Percentiles rank a stretch among this genome's conserved stretches.
These are phyloP conservation scores for Gephyroberyx darwinii DNA, from an alignment of 2,797 vertebrate species.

Conservation along the genomic window DNA sequence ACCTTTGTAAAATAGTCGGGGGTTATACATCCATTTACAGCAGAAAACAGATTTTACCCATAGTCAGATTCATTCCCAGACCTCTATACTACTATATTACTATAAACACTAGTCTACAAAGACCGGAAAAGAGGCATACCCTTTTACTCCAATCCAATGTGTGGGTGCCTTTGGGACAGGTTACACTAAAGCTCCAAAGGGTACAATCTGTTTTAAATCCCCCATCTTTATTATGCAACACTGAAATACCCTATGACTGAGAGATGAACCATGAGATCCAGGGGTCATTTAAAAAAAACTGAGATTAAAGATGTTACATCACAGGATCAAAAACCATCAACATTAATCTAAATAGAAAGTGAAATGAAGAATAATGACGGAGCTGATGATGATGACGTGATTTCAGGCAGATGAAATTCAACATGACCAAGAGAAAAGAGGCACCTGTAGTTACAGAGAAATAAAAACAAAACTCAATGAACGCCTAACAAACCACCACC, in stretches of 20 bases:
- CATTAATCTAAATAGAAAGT: slow-evolving; percentile 1
- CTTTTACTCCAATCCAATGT: slow-evolving; percentile 22
- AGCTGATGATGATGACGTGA: slow-evolving; percentile 48
- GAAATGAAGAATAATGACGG: slow-evolving; percentile 40
- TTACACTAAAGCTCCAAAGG: slow-evolving; percentile 18
- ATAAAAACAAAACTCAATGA: slow-evolving; percentile 13
- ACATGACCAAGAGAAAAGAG: slow-evolving; percentile 7
- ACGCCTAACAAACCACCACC: slow-evolving; percentile 2
- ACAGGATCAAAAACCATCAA: slow-evolving; percentile 40
- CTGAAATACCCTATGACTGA: slow-evolving; percentile 60
- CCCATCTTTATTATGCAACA: slow-evolving; percentile 63
- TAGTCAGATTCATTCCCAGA: too few relatives aligned
- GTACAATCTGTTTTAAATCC: slow-evolving; percentile 46
- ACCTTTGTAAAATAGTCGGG: slow-evolving; percentile 25
- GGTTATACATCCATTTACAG: not conserved
- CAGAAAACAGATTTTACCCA: not conserved
- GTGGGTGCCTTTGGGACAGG: not conserved
- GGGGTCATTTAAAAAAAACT: slow-evolving; percentile 42
- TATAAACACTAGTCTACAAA: not conserved
- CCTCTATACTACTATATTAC: not conserved
- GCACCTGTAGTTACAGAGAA: not conserved
- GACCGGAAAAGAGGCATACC: slow-evolving; percentile 4
- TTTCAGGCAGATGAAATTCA: slow-evolving; percentile 36
- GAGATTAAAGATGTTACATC: slow-evolving; percentile 66
- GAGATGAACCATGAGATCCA: slow-evolving; percentile 38